Evolutionary conservation across 1,140 invertebrate species (phyloP), one percentile per base, ranked within the genome.

Genomic region (Zaprionus africanus): DNA sequence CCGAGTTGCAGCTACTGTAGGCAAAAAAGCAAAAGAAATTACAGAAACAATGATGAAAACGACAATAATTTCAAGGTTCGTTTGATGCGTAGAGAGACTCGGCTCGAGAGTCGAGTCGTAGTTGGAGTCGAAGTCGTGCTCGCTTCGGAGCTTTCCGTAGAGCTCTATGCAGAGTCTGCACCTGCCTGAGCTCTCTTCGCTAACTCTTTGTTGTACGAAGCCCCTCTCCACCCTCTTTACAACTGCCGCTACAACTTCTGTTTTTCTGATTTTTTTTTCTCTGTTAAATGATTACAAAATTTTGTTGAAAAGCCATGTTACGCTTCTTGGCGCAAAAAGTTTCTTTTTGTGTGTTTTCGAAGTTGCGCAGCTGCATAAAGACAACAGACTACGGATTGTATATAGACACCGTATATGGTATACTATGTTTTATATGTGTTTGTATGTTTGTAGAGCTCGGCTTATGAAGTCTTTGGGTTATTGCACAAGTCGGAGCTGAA

Each of bases 51-150:
- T 86, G 82, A 90, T 86, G 86, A 90, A 91, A 87, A 91, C 90
- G 90, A 91, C 90, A 91, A 91, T 91, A 83, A 91, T 91, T 91
- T 91, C 90, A 91, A 91, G 90, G 90, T 91, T 91, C 90, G 90
- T 91, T 91, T 86, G 82, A 91, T 91, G 85, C 46, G 46, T 90
- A 91, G 86, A 79, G 86, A 81, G 86, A 81, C 85, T 85, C 76
- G 46, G 22, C 6, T 51, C 19, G 46, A 51, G 17, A 15, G 15
- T 43, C 6, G 41, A 46, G 41, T 17, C 7, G 7, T 6, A 46
- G n/a, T 46, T 17, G 41, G n/a, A 46, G 7, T 46, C 41, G 41
- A 15, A 38, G 36, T 38, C 13, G 36, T 12, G 36, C 7, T 38
- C 15, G 15, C 41, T 43, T 43, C 15, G 41, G n/a, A 46, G 41